Evolutionary conservation across 2,888 invertebrate species (phyloP).

Genomic region (Andrena hattorfiana): DNA sequence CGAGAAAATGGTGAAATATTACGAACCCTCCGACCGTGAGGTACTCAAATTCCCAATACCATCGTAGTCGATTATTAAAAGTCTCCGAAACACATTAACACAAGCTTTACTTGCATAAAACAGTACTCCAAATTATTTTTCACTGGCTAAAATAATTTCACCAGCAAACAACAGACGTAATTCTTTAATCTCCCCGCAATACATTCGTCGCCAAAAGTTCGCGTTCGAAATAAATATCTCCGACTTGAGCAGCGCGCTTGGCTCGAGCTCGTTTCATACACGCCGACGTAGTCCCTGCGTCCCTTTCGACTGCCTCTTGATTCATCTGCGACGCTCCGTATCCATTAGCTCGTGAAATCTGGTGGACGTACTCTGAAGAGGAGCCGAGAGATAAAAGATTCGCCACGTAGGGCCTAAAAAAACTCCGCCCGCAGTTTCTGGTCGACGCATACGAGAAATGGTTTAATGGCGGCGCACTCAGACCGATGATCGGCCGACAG

Average conservation of each 20-base stretch:
- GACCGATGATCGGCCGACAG: slow-evolving; percentile 29
- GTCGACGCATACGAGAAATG: slow-evolving; percentile 10
- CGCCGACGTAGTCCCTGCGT: background rate
- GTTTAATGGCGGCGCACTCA: slow-evolving; percentile 44
- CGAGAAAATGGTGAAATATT: too few relatives aligned
- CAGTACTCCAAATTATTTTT: too few relatives aligned
- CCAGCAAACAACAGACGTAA: background rate
- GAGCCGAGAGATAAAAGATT: background rate
- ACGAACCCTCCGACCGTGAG: too few relatives aligned
- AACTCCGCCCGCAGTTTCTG: background rate
- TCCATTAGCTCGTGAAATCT: slow-evolving; percentile 42
- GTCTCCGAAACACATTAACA: too few relatives aligned
- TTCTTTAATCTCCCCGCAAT: background rate
- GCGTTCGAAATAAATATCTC: background rate
- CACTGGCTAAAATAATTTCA: background rate
- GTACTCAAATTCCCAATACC: too few relatives aligned
- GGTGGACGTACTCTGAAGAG: slow-evolving; percentile 16
- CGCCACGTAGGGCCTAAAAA: background rate
- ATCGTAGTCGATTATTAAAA: too few relatives aligned
- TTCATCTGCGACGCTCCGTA: slow-evolving; percentile 13
- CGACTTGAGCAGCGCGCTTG: background rate
- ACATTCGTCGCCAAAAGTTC: slow-evolving; percentile 30
- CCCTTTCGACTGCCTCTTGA: background rate
- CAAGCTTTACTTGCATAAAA: too few relatives aligned
- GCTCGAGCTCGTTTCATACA: background rate